Evolutionary conservation across 2,797 vertebrate species (phyloP), one percentile per base, ranked within the genome.

Genomic region (Peromyscus nudipes): DNA sequence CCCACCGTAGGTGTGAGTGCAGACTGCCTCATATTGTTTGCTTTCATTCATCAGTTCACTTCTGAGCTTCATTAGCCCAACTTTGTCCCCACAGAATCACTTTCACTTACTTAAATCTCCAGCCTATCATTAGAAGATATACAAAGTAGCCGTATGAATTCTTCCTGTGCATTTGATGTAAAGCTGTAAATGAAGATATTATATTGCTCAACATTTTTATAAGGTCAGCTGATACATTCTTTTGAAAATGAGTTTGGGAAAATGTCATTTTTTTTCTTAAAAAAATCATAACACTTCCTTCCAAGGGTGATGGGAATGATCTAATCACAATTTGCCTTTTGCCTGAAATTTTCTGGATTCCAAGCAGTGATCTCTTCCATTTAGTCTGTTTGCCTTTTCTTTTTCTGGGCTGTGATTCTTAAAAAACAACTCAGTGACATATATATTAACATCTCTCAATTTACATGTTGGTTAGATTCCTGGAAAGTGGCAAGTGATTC

Each of bases 401-500:
- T 97, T 96, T 94, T 80, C 29, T 81, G 46, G 71, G 29, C 69
- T 96, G 46, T 87, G 64, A 84, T 87, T 95, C 86, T 89, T 87
- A 67, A 60, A 93, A 96, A 97, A 96, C 77, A 95, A 95, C 73
- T 92, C 90, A 85, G 71, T 96, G 84, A 93, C 92, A 97, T 91
- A 95, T 94, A 96, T 96, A 93, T 94, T 96, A 96, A 94, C 89
- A 96, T 94, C 79, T 96, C 90, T 97, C 95, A 92, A 94, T 96
- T 96, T 97, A 95, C 64, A 96, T 96, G 82, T 91, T 98, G 89
- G 75, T 96, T 96, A 96, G 40, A 8, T 97, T 97, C 94, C 94
- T 97, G 91, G 94, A 97, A 97, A 96, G 94, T 96, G 89, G 94
- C 75, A 96, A 97, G 46, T 95, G 82, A 97, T 96, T 97, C 76